phyloP scores from a whole-genome alignment of 2,797 vertebrate species.

The Cynopterus sphinx region DNA sequence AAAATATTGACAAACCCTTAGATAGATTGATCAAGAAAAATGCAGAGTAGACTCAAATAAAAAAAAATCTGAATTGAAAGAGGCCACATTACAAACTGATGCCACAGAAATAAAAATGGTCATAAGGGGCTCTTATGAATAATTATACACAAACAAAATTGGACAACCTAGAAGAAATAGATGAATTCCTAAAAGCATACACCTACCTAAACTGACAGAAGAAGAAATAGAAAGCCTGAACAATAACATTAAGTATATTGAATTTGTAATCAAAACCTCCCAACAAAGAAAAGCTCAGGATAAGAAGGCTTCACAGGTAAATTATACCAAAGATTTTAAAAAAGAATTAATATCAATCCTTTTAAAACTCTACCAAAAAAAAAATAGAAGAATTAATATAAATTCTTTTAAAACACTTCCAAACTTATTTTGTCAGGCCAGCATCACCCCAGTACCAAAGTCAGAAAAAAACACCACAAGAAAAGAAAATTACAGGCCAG shows the following conservation, averaged over 20 bases:
- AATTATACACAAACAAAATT: neutral
- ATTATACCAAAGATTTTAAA: neutral
- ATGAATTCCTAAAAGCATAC: neutral
- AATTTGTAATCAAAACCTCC: neutral
- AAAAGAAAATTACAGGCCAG: neutral
- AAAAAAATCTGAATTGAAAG: neutral
- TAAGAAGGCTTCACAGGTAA: neutral
- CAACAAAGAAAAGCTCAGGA: neutral
- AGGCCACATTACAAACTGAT: neutral
- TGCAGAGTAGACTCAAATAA: neutral
- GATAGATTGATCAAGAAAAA: neutral
- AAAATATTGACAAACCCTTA: neutral
- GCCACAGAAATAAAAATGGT: neutral
- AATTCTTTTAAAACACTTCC: neutral
- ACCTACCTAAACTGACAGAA: neutral
- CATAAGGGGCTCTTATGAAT: neutral
- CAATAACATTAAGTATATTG: neutral
- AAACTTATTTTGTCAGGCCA: neutral
- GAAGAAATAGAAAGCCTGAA: neutral
- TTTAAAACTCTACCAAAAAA: neutral
- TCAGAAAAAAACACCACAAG: neutral
- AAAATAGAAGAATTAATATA: neutral
- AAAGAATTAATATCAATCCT: neutral
- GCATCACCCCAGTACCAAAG: neutral
- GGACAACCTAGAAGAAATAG: neutral